Base-by-base conservation (phyloP, 2,888 invertebrate genomes). In the Tortricodes alternella region DNA sequence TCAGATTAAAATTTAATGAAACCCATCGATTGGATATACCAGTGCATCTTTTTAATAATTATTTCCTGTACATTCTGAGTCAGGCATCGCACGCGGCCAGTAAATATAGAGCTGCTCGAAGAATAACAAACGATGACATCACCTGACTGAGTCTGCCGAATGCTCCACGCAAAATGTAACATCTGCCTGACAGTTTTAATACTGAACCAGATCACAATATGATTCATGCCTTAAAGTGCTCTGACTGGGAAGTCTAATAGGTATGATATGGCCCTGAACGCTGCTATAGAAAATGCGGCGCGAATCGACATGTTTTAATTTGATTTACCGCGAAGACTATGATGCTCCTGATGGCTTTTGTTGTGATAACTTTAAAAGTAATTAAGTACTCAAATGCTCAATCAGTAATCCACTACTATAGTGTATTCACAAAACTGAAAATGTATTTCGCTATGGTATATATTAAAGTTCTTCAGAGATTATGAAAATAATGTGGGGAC, bases 51-150 rank as follows among this genome's bases (percentile, higher is more conserved):
- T 62, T 68, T 68, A 69, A 67, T 50, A 64, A 62, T 71, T 79
- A 77, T 79, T 76, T 77, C 76, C 73, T 73, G 53, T 67, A 69
- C 66, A 65, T 71, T 71, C 65, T 80, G 81, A 86, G 78, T 83
- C 80, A 81, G 80, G 77, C 71, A 63, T 63, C 69, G 73, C 73
- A 71, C 67, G 70, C 77, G 72, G 74, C 77, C 81, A 76, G 67
- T 76, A 71, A 76, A 79, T 76, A 75, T 74, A 61, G 67, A 67
- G 65, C 68, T 72, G 71, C 72, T 76, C 71, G 67, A 77, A 71
- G 82, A 83, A 86, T 89, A 88, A 87, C 80, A 82, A 85, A 81
- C 76, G 82, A 78, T 87, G 83, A 87, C 88, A 85, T 85, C 87
- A 87, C 81, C 83, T 23, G n/a, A n/a, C 5, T 29, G 68, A 73